phyloP scores from a whole-genome alignment of 2,113 vertebrate genomes.

The Scomber scombrus region DNA sequence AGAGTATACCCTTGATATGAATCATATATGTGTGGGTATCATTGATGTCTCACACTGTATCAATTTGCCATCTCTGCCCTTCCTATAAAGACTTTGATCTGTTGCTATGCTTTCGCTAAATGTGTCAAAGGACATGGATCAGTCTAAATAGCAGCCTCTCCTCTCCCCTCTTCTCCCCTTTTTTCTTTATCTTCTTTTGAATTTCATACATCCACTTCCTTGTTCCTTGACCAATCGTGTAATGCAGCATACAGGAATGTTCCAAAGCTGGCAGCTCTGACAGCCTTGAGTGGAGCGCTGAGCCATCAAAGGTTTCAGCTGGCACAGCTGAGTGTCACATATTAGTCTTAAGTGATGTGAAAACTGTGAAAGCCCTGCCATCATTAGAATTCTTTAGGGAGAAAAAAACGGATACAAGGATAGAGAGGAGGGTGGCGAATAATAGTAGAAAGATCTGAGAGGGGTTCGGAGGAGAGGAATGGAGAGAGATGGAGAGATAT shows the following conservation, averaged over 20 bases:
- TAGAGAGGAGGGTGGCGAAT: slow-evolving; percentile 46
- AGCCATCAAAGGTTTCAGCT: slow-evolving; percentile 80
- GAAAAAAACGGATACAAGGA: slow-evolving; percentile 50
- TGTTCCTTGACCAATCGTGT: slow-evolving; percentile 75
- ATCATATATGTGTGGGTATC: slow-evolving; percentile 37
- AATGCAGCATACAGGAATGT: slow-evolving; percentile 64
- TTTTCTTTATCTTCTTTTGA: slow-evolving; percentile 53
- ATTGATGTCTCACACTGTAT: slow-evolving; percentile 38
- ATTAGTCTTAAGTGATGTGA: slow-evolving; percentile 81
- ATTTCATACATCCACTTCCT: slow-evolving; percentile 63
- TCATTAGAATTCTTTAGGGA: slow-evolving; percentile 75
- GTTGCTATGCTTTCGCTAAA: slow-evolving; percentile 34
- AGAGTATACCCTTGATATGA: slow-evolving; percentile 38
- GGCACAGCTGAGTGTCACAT: slow-evolving; percentile 78
- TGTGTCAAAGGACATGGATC: slow-evolving; percentile 64
- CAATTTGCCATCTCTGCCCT: slow-evolving; percentile 47
- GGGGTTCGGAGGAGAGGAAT: slow-evolving; percentile 35
- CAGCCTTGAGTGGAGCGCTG: slow-evolving; percentile 64
- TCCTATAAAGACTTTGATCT: slow-evolving; percentile 53
- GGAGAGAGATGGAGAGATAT: slow-evolving; percentile 34
- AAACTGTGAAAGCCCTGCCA: slow-evolving; percentile 78
- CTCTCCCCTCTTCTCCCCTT: slow-evolving; percentile 13
- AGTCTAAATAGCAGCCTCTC: slow-evolving; percentile 54
- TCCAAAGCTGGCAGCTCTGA: slow-evolving; percentile 74
- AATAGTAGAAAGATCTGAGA: slow-evolving; percentile 60